phyloP scores from a whole-genome alignment of 2,797 vertebrate species.

The Myotis planiceps region DNA sequence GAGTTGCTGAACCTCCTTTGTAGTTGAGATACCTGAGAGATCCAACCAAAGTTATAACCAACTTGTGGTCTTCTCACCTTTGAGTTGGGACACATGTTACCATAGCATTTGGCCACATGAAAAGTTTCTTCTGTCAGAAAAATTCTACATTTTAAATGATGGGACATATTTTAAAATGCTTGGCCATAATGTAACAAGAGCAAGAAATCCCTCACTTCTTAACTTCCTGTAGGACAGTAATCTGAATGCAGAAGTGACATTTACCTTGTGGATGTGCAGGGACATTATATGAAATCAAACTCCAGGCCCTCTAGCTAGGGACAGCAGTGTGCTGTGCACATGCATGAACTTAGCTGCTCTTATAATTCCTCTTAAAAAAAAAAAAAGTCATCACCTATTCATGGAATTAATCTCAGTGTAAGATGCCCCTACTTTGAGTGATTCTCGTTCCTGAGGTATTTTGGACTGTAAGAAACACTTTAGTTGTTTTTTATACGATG shows the following conservation, averaged over 20 bases:
- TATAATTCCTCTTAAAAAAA: neutral
- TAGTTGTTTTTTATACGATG: conserved; percentile 52
- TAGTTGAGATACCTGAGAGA: neutral
- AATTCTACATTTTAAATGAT: conserved; percentile 18
- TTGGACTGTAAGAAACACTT: neutral
- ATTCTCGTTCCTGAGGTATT: neutral
- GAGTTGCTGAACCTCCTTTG: neutral
- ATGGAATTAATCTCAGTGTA: neutral
- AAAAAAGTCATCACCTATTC: neutral
- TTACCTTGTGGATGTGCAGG: neutral
- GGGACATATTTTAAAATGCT: neutral
- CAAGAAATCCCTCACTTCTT: neutral
- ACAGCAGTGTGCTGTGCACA: neutral
- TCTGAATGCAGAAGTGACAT: neutral
- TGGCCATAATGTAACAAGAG: neutral
- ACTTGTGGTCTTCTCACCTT: neutral
- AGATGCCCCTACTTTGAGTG: neutral
- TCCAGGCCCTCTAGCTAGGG: neutral
- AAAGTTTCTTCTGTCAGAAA: neutral
- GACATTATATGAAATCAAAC: neutral
- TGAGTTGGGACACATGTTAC: neutral
- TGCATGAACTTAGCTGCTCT: neutral
- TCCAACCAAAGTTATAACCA: neutral
- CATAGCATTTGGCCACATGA: neutral
- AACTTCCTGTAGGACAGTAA: neutral